phyloP scores from a whole-genome alignment of 2,888 invertebrate genomes.

The Agrypnus murinus region DNA sequence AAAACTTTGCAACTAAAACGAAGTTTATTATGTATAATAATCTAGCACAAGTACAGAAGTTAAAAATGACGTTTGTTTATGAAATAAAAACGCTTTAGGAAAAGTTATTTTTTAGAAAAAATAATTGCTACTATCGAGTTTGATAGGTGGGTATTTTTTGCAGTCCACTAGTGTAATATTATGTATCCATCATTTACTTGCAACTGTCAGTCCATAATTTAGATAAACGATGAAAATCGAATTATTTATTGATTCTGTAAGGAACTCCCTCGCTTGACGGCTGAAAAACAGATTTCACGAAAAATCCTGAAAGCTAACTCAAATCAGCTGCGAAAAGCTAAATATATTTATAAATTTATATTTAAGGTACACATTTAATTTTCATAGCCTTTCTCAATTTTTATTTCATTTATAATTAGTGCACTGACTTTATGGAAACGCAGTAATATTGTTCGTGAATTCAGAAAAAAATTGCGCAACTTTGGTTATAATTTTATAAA shows the following conservation, averaged over 20 bases:
- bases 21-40: constrained; percentile 10
- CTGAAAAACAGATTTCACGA: neutral
- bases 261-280: constrained; percentile 12
- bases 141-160: neutral
- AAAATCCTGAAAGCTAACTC: constrained; percentile 3
- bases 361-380: constrained; percentile 2
- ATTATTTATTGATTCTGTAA: constrained; percentile 22
- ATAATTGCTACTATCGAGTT: no score
- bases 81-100: constrained; percentile 14
- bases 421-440: no score
- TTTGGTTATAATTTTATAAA: neutral
- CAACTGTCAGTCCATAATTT: constrained; percentile 24
- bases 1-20: constrained; percentile 10
- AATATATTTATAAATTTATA: constrained; percentile 10
- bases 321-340: neutral
- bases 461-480: no score
- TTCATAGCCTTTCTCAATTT: neutral
- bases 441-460: no score
- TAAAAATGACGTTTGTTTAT: constrained; percentile 23
- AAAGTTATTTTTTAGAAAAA: no score
- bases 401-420: neutral
- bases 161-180: neutral
- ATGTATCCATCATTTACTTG: constrained; percentile 28
- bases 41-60: constrained; percentile 10
- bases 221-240: constrained; percentile 26